A percentile compares a stretch with the other conserved stretches of the same genome.
Conservation (phyloP, 2,113 vertebrate species). For the Paracanthobrama guichenoti region DNA sequence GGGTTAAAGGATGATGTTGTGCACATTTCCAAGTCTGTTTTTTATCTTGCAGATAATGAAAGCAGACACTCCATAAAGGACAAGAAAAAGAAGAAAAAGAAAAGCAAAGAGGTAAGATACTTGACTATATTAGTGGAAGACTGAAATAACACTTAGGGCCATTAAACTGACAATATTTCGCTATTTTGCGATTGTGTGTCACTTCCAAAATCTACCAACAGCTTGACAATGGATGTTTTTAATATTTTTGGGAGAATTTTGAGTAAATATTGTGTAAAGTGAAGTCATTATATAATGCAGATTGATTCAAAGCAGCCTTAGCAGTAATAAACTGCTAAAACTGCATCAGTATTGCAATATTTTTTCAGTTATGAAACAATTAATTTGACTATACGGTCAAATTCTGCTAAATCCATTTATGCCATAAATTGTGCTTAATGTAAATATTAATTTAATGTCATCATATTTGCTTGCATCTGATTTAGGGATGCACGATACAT, state of each 20-base stretch:
- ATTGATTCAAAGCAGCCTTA: neutral
- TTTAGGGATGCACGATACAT: no score
- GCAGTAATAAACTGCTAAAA: neutral
- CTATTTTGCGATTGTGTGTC: neutral
- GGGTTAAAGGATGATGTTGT: neutral
- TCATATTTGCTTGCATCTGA: no score
- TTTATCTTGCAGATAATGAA: slow-evolving; percentile 72
- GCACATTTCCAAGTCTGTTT: neutral
- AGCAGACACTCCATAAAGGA: slow-evolving; percentile 73
- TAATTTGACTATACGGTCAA: neutral
- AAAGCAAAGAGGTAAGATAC: slow-evolving; percentile 77
- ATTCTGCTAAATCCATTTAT: neutral
- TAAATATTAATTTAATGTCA: no score
- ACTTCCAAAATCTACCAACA: neutral
- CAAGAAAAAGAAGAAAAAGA: slow-evolving; percentile 83
- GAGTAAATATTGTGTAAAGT: no score
- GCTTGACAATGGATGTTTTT: neutral
- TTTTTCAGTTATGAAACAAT: neutral
- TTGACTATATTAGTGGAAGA: neutral
- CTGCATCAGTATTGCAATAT: neutral
- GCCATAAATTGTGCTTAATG: no score
- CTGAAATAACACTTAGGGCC: neutral
- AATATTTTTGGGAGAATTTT: neutral
- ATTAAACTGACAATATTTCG: neutral
- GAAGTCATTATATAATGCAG: neutral